Evolutionary conservation across 2,113 vertebrate genomes (phyloP).

Genomic region (Stigmatopora argus): DNA sequence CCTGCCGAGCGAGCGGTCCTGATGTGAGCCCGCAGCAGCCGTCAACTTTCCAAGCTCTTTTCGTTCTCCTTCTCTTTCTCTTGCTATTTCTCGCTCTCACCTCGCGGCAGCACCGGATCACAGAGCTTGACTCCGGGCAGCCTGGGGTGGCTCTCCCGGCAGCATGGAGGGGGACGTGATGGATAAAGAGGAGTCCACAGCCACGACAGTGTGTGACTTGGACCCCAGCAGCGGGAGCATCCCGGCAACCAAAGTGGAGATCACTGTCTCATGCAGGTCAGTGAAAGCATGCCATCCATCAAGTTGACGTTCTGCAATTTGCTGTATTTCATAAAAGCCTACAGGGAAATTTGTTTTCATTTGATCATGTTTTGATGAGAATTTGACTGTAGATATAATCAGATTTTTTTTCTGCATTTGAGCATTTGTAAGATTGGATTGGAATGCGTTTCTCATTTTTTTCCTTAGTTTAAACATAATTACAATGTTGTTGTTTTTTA

Average conservation of each 20-base stretch:
- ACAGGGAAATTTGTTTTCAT: neutral
- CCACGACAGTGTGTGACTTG: slow-evolving; percentile 78
- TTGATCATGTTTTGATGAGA: neutral
- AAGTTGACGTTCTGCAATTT: neutral
- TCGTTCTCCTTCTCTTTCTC: neutral
- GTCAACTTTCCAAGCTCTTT: slow-evolving; percentile 58
- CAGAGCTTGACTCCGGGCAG: slow-evolving; percentile 45
- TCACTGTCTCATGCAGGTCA: slow-evolving; percentile 92
- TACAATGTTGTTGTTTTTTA: too few species aligned
- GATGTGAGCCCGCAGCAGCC: slow-evolving; percentile 26
- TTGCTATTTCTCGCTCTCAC: neutral
- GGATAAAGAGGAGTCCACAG: slow-evolving; percentile 82
- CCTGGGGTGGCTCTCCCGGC: slow-evolving; percentile 55
- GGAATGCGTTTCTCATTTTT: too few species aligned
- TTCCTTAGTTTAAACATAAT: too few species aligned
- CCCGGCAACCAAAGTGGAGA: slow-evolving; percentile 92
- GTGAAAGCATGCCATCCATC: slow-evolving; percentile 7
- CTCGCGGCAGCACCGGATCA: slow-evolving; percentile 35
- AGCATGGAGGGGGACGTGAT: slow-evolving; percentile 78
- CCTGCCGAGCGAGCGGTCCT: neutral
- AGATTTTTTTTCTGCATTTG: neutral
- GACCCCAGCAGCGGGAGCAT: slow-evolving; percentile 81
- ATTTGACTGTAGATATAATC: neutral
- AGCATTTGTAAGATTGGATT: neutral
- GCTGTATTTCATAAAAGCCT: neutral